Evolutionary conservation across 2,888 invertebrate genomes (phyloP).

Genomic region (Amphipoea oculea): DNA sequence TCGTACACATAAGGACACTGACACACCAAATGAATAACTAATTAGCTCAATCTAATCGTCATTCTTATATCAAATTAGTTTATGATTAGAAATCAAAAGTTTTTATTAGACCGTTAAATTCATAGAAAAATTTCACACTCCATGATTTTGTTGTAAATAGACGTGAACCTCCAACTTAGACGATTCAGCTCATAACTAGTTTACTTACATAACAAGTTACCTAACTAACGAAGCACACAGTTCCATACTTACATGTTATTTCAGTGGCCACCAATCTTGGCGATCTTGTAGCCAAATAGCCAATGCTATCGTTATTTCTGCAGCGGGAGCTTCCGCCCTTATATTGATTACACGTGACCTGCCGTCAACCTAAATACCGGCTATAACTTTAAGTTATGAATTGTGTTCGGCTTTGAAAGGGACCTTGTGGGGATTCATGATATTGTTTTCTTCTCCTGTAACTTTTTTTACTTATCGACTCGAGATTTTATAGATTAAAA

Average conservation of each 20-base stretch:
- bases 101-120: constrained; percentile 1
- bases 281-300: constrained; percentile 8
- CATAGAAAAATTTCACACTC: neutral
- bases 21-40: constrained; percentile 12
- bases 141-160: constrained; percentile 19
- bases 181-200: constrained; percentile 23
- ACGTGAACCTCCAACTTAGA: constrained; percentile 14
- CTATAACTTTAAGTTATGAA: constrained; percentile 52
- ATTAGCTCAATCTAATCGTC: constrained; percentile 27
- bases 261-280: constrained; percentile 27
- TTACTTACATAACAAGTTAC: constrained; percentile 46
- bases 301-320: constrained; percentile 33
- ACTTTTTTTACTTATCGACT: neutral
- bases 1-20: constrained; percentile 11
- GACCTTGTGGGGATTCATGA: neutral
- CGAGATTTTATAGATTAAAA: neutral
- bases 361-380: constrained; percentile 53
- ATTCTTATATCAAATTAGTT: constrained; percentile 20
- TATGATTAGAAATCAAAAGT: neutral
- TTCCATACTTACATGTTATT: constrained; percentile 28
- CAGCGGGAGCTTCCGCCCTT: constrained; percentile 54
- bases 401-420: constrained; percentile 24
- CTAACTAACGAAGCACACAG: constrained; percentile 9
- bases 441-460: constrained; percentile 14
- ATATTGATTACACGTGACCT: constrained; percentile 62